phyloP scores from a whole-genome alignment of 1,140 invertebrate species.

The Saccostrea echinata region DNA sequence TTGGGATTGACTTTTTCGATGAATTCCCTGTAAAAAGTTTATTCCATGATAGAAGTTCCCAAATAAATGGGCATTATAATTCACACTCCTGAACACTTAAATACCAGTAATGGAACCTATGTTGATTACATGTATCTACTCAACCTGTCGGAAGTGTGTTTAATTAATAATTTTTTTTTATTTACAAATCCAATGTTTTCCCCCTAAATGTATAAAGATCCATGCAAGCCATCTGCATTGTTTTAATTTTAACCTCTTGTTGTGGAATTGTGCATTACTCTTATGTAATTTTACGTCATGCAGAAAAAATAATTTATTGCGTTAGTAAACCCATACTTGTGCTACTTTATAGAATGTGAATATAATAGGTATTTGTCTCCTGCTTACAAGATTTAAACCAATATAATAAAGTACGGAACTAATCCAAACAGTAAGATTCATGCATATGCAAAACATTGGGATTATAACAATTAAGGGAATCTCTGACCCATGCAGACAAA shows the following conservation, averaged over 20 bases:
- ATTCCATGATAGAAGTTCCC: constrained; percentile 2
- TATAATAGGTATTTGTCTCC: too few relatives aligned
- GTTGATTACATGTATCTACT: not conserved
- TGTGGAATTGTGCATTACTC: too few relatives aligned
- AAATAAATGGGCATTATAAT: not conserved
- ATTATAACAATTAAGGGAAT: not conserved
- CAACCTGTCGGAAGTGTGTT: not conserved
- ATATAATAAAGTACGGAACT: not conserved
- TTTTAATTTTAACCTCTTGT: too few relatives aligned
- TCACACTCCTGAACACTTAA: not conserved
- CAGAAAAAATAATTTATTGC: too few relatives aligned
- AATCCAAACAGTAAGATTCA: not conserved
- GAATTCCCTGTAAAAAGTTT: constrained; percentile 30
- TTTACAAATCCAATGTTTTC: too few relatives aligned
- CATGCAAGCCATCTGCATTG: too few relatives aligned
- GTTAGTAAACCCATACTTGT: too few relatives aligned
- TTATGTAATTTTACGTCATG: too few relatives aligned
- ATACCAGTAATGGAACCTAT: not conserved
- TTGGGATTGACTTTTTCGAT: constrained; percentile 31
- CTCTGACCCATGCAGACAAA: not conserved
- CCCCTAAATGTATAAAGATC: too few relatives aligned
- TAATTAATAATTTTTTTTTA: too few relatives aligned
- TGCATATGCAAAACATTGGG: not conserved
- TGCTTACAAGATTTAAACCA: not conserved
- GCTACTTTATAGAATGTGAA: too few relatives aligned